Evolutionary conservation across 2,797 vertebrate species (phyloP), one percentile per base, ranked within the genome.

Genomic region (Chrysocyon brachyurus): DNA sequence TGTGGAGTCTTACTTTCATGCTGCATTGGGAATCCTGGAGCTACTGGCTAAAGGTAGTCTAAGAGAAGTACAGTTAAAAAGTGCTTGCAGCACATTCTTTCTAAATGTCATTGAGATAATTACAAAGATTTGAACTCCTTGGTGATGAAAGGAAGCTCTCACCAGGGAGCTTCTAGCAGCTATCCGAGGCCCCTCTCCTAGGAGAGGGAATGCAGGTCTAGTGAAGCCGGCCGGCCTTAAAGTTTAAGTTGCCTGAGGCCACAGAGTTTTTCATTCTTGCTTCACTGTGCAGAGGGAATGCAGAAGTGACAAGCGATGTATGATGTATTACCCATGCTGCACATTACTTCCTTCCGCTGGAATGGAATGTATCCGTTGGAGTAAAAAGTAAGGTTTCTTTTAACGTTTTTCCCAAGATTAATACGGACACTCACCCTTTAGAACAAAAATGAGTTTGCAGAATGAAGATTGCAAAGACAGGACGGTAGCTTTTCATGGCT

Each of bases 81-180:
- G 73, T 36, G 46, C 88, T 96, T 78, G 56, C 84, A 91, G 90
- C 94, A 70, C 36, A 11, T 78, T 85, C 84, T 90, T 91, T 94
- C n/a, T 90, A 79, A 96, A 95, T 90, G 84, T 97, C 87, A 63
- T 81, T 73, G 87, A 66, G 81, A 92, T 95, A 52, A 85, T 96
- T 68, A 83, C 46, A 56, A 31, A 97, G 77, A 88, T 63, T 33
- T 59, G 12, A 79, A 46, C 36, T 91, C 56, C 12, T 14, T 10
- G 31, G 26, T 21, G 12, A 61, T 75, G 26, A 90, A 78, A 90
- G 10, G 83, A 85, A 72, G 22, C 10, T 28, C 86, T 77, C 57
- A 36, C 57, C 28, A 66, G 26, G 3, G 40, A 93, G 94, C 63
- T 84, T 70, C 46, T 75, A 40, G 57, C 28, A 90, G 61, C 52